Conservation (phyloP, 2,888 invertebrate species). For the Platycheirus albimanus region DNA sequence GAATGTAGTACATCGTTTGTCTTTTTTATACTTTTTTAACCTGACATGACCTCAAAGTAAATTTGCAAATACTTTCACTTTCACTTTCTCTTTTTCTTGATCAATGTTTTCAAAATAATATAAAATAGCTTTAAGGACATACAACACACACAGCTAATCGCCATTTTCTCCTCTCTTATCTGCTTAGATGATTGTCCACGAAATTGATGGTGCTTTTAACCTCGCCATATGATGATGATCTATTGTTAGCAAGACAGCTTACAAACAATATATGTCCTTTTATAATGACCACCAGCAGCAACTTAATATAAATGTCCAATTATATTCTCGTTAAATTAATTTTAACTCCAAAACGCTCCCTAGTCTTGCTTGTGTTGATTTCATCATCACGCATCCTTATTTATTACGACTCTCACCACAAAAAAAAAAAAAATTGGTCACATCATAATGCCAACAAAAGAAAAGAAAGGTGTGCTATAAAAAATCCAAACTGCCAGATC, state of each 20-base stretch:
- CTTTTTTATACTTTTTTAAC: too few relatives aligned
- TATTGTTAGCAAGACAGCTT: not conserved
- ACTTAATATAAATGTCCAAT: constrained; percentile 22
- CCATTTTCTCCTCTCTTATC: too few relatives aligned
- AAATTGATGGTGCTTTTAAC: constrained; percentile 9
- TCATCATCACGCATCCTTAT: constrained; percentile 19
- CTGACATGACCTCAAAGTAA: too few relatives aligned
- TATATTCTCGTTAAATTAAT: constrained; percentile 26
- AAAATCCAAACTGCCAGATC: constrained; percentile 31
- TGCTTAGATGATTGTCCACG: too few relatives aligned
- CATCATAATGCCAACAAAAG: not conserved
- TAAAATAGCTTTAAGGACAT: too few relatives aligned
- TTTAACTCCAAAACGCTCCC: not conserved
- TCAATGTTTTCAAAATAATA: too few relatives aligned
- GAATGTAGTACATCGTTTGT: too few relatives aligned
- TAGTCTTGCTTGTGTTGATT: not conserved
- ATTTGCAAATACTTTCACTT: too few relatives aligned
- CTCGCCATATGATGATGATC: constrained; percentile 8
- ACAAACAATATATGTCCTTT: not conserved
- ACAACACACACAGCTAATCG: too few relatives aligned
- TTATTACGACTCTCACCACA: not conserved
- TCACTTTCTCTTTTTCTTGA: too few relatives aligned
- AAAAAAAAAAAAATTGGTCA: not conserved
- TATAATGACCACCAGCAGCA: not conserved
- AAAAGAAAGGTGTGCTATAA: constrained; percentile 8